These are phyloP conservation scores for Pyrgus malvae DNA, from an alignment of 2,888 invertebrate genomes.

Conservation along the genomic window DNA sequence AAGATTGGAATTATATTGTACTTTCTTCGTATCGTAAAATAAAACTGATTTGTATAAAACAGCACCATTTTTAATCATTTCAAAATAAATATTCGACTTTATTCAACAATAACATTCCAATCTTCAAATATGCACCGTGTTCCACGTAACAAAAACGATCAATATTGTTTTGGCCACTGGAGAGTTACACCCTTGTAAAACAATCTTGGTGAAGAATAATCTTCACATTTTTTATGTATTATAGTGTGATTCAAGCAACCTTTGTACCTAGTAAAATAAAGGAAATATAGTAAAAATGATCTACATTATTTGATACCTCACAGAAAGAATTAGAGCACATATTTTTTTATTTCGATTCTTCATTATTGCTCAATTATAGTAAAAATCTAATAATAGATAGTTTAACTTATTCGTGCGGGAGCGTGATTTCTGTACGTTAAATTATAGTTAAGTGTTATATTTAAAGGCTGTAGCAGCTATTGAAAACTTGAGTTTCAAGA, in stretches of 20 bases:
- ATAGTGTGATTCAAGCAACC: background rate
- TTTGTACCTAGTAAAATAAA: background rate
- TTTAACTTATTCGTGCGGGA: background rate
- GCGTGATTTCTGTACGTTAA: background rate
- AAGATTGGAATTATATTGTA: background rate
- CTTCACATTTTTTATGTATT: background rate
- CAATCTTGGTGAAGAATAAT: too few species aligned
- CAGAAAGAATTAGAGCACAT: background rate
- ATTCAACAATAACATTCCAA: background rate
- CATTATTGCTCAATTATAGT: background rate
- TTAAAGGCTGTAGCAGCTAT: background rate
- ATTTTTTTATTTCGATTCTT: background rate
- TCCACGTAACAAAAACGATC: background rate
- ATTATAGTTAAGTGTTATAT: background rate
- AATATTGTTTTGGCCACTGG: too few species aligned
- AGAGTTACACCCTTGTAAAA: too few species aligned
- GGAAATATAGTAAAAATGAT: background rate
- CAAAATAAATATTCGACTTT: background rate
- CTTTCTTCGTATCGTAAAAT: background rate
- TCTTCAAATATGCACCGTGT: background rate
- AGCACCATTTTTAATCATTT: conserved; percentile 8
- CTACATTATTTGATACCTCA: background rate
- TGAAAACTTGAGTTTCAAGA: background rate
- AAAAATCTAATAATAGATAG: background rate
- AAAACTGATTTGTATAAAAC: conserved; percentile 6